These are phyloP conservation scores for Sesia apiformis DNA, from an alignment of 2,888 invertebrate species.

Conservation along the genomic window DNA sequence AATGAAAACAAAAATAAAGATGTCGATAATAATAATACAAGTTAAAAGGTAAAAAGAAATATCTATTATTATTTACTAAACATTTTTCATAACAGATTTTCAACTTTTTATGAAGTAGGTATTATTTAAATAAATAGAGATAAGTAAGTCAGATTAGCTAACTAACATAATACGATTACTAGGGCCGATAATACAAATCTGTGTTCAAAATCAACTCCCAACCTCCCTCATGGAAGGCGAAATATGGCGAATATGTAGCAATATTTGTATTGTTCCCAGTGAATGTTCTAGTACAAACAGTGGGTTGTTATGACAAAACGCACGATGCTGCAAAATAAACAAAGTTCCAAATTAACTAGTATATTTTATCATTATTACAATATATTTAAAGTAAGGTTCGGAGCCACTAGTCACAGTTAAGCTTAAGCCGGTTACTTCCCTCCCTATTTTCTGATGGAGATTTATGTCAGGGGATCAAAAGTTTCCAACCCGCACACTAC, in stretches of 20 bases:
- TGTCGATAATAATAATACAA: no score
- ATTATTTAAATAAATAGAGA: no score
- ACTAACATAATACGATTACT: conserved; percentile 52
- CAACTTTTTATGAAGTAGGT: no score
- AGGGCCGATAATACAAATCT: conserved; percentile 49
- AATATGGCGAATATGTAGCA: conserved; percentile 67
- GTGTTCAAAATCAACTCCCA: conserved; percentile 45
- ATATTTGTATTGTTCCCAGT: conserved; percentile 38
- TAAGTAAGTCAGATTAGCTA: conserved; percentile 27
- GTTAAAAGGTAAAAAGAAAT: no score
- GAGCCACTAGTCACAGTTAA: conserved; percentile 69
- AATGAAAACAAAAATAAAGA: no score
- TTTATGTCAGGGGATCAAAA: conserved; percentile 74
- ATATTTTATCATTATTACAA: conserved; percentile 71
- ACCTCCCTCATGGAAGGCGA: conserved; percentile 25
- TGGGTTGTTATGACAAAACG: conserved; percentile 50
- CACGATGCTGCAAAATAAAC: conserved; percentile 56
- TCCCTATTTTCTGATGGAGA: conserved; percentile 73
- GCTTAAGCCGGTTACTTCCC: conserved; percentile 73
- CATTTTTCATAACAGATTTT: no score
- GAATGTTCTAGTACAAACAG: conserved; percentile 24
- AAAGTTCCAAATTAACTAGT: conserved; percentile 61
- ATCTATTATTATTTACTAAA: no score
- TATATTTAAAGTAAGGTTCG: conserved; percentile 68
- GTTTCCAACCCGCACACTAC: conserved; percentile 55